These are phyloP conservation scores for Coleophora deauratella DNA, from an alignment of 2,888 invertebrate genomes.

Conservation along the genomic window DNA sequence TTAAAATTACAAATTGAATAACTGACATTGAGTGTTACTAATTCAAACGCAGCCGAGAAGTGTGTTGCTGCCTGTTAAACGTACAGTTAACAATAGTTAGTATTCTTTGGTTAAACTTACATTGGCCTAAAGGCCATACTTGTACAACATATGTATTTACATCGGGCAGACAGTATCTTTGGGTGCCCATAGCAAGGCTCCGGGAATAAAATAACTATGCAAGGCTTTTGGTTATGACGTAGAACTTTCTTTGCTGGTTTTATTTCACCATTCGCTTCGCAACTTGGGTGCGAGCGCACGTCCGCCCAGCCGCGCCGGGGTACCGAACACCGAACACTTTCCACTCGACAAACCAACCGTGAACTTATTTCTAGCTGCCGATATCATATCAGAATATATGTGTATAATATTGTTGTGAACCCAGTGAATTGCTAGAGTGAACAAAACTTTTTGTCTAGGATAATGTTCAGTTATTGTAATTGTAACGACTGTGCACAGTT, in stretches of 20 bases:
- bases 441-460: conserved; percentile 36
- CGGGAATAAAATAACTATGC: no score
- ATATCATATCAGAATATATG: conserved; percentile 19
- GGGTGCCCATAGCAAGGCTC: conserved; percentile 44
- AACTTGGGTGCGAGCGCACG: conserved; percentile 50
- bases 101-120: no score
- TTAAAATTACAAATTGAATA: no score
- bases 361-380: conserved; percentile 30
- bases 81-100: conserved; percentile 23
- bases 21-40: not conserved
- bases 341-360: conserved; percentile 27
- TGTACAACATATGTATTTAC: conserved; percentile 44
- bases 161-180: conserved; percentile 37
- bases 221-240: conserved; percentile 61
- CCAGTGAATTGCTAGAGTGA: conserved; percentile 35
- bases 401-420: conserved; percentile 35
- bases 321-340: conserved; percentile 12
- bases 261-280: conserved; percentile 57
- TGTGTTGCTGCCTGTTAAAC: conserved; percentile 1
- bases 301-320: conserved; percentile 19
- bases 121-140: conserved; percentile 22
- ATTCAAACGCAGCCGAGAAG: not conserved
- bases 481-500: conserved; percentile 30
- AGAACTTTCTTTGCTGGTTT: conserved; percentile 61
- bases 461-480: conserved; percentile 51